Evolutionary conservation across 2,797 vertebrate species (phyloP).

Genomic region (Pterois miles): DNA sequence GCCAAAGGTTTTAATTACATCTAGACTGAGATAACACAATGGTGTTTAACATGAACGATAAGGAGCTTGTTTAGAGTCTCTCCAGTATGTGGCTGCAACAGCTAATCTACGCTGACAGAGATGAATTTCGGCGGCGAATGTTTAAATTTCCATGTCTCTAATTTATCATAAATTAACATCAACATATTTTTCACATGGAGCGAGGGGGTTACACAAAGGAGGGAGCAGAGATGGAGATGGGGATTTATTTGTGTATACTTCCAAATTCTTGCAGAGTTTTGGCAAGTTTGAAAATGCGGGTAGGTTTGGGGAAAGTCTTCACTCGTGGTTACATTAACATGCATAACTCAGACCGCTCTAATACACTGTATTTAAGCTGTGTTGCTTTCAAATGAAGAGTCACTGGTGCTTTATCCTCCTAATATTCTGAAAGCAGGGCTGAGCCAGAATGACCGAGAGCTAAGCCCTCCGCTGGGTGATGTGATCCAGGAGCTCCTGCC

Average conservation of each 20-base stretch:
- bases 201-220: background rate
- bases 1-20: background rate
- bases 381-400: constrained; percentile 9
- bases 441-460: constrained; percentile 19
- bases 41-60: background rate
- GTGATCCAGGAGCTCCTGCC: constrained; percentile 53
- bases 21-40: background rate
- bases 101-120: constrained; percentile 7
- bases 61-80: background rate
- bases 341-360: background rate
- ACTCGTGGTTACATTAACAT: background rate
- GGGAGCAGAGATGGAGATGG: background rate
- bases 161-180: constrained; percentile 25
- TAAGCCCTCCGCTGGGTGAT: constrained; percentile 46
- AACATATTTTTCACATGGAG: constrained; percentile 6
- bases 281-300: background rate
- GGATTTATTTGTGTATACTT: constrained; percentile 26
- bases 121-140: constrained; percentile 1
- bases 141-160: constrained; percentile 20
- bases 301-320: background rate
- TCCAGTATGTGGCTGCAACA: background rate
- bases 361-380: background rate
- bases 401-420: background rate
- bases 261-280: background rate
- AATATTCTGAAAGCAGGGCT: constrained; percentile 5